A percentile compares a stretch with the other conserved stretches of the same genome.
These are phyloP conservation scores for Bombus affinis DNA, from an alignment of 1,140 invertebrate species.

Conservation along the genomic window DNA sequence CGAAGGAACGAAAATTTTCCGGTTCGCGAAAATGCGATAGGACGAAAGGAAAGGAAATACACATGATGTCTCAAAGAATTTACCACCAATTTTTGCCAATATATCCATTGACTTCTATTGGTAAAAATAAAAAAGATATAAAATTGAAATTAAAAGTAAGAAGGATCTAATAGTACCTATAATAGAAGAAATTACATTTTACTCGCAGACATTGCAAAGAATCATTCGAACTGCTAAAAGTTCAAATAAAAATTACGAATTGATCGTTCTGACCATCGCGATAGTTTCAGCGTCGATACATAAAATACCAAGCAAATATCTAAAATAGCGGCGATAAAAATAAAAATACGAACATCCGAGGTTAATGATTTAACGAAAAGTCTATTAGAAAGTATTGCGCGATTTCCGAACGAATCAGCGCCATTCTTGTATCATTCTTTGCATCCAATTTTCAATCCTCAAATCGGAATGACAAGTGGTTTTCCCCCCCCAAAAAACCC, in stretches of 20 bases:
- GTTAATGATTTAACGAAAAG: neutral
- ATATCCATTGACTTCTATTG: too few relatives aligned
- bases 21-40: neutral
- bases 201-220: too few relatives aligned
- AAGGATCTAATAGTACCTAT: too few relatives aligned
- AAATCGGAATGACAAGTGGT: neutral
- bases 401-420: neutral
- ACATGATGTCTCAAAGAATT: neutral
- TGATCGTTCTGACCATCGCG: too few relatives aligned
- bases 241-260: too few relatives aligned
- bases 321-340: too few relatives aligned
- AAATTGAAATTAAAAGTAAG: too few relatives aligned
- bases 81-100: neutral
- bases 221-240: too few relatives aligned
- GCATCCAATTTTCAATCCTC: neutral
- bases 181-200: too few relatives aligned
- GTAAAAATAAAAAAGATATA: too few relatives aligned
- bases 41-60: neutral
- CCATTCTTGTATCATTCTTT: neutral
- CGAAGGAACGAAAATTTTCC: slow-evolving; percentile 7
- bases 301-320: too few relatives aligned
- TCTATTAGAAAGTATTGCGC: neutral
- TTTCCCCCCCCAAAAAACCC: neutral
- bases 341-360: neutral
- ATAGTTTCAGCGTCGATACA: too few relatives aligned